Evolutionary conservation across 2,888 invertebrate genomes (phyloP), one percentile per base, ranked within the genome.

Genomic region (Cantharis flavilabris): DNA sequence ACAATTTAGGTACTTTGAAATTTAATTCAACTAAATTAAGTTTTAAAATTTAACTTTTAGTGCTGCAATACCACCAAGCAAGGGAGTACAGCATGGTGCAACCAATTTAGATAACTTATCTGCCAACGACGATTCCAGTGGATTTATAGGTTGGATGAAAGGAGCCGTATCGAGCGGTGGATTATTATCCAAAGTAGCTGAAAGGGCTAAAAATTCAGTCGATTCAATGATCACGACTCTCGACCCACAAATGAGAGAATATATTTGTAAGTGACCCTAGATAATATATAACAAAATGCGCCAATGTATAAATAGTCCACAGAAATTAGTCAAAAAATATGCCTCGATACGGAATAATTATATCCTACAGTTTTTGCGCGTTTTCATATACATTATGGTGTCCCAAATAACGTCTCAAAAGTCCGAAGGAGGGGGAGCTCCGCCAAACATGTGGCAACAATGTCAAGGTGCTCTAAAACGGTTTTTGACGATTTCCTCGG

Each of bases 201-300:
- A 94, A 84, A 94, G 93, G 82, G 94, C 94, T 0, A 94, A 94
- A 89, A 94, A 90, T 84, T 95, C 95, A 1, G 94, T 96, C 0
- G 96, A 96, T 86, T 92, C 94, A 0, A 94, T 97, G 91, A 95
- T 97, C 73, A 96, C 96, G 10, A 96, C 96, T 9, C 89, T 97
- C 23, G 96, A 97, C 87, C 96, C 96, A 14, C 96, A 96, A 87
- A 97, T 96, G 96, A 94, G 93, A 86, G 95, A 96, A 88, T 94
- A 95, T 84, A 92, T 96, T 81, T 92, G 96, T 96, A 90, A 91
- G 93, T 91, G 49, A 49, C 33, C 33, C 13, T 33, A 33, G 30
- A 13, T 20, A 20, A 20, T 33, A 13, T 33, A 33, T 13, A 69
- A n/a, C n/a, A 72, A 62, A 49, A 49, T 49, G 33, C 33, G 33